Base-by-base conservation (phyloP, 2,797 vertebrate species). In the Clamator glandarius region DNA sequence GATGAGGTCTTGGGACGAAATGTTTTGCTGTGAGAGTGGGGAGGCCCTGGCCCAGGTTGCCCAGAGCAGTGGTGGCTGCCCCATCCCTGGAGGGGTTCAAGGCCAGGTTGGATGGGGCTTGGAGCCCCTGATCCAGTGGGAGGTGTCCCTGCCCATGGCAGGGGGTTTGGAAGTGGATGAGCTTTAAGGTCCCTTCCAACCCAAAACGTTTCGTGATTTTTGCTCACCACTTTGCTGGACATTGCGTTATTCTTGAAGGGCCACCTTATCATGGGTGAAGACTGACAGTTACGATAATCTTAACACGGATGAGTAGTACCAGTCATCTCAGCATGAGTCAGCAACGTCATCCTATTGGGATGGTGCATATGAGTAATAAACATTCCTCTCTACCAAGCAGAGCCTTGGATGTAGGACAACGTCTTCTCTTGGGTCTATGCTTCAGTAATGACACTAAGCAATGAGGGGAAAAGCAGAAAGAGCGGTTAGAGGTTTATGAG, bases 211-310 rank as follows among this genome's bases (percentile, higher is more conserved):
- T 44, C 44, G 8, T 23, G 46, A 48, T 24, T 48, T 23, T 21
- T 46, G 15, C 26, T 87, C 52, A 4, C 24, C 3, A 0, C 68
- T 61, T 46, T 48, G 36, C 42, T 77, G 66, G 51, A 6, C 6
- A 0, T 7, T 16, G 62, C 5, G 88, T 79, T 76, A 5, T 36
- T 66, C n/a, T 35, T 12, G 46, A 75, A 54, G 76, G 64, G 23
- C 52, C 68, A 28, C 52, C 66, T n/a, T 50, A 8, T 12, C 50
- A 73, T 0, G 0, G 12, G 17, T 10, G 2, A 26, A 48, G 55
- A 2, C 3, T 19, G 25, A 5, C 18, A 17, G 31, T 72, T 46
- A 11, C 46, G 24, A 0, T 9, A 0, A 39, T 61, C 11, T 36
- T 52, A 10, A 36, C n/a, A 0, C 8, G 20, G 17, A 4, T 8